Evolutionary conservation across 2,888 invertebrate species (phyloP), one percentile per base, ranked within the genome.

Genomic region (Brachyptera putata): DNA sequence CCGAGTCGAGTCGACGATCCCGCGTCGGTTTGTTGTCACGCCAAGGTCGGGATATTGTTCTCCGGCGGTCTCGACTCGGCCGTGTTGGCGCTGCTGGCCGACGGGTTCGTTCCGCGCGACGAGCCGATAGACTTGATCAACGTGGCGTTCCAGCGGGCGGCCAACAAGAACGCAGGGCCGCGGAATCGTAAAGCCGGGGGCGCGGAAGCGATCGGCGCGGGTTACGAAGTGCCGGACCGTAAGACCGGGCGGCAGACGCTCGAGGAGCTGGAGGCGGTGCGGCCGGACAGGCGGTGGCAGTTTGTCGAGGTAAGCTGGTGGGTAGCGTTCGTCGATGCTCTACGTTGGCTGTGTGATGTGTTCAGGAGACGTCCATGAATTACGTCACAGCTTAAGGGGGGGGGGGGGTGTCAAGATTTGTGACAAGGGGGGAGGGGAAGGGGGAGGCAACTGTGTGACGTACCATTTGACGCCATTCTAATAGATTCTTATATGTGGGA

Each of bases 11-110:
- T 11, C 13, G n/a, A n/a, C 21, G 41, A 41, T 3, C 2, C 11
- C 3, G 9, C 1, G 43, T 21, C 18, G 7, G 24, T 1, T 41
- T 86, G 86, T 68, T 65, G 66, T 46, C 87, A 87, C 75, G 78
- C 85, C 30, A 84, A 86, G 70, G 77, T 91, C 30, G 91, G 87
- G 43, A 78, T 99, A 60, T 77, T 96, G 66, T 98, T 97, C 78
- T 98, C 98, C 64, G 99, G 98, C 39, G 64, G 64, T 14, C 79
- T 99, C 37, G 99, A 99, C 76, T 97, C 96, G 62, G 86, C 95
- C n/a, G 83, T 97, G 67, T 75, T 99, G 66, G 90, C 97, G 25
- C 78, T 86, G 49, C 71, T 96, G 49, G 86, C 89, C 5, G 81
- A 93, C 71, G 83, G 84, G 76, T 87, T 80, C 75, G 75, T 89